A percentile compares a stretch with the other conserved stretches of the same genome.
Evolutionary conservation across 2,888 invertebrate species (phyloP).

Genomic region (Chymomyza procnemis): DNA sequence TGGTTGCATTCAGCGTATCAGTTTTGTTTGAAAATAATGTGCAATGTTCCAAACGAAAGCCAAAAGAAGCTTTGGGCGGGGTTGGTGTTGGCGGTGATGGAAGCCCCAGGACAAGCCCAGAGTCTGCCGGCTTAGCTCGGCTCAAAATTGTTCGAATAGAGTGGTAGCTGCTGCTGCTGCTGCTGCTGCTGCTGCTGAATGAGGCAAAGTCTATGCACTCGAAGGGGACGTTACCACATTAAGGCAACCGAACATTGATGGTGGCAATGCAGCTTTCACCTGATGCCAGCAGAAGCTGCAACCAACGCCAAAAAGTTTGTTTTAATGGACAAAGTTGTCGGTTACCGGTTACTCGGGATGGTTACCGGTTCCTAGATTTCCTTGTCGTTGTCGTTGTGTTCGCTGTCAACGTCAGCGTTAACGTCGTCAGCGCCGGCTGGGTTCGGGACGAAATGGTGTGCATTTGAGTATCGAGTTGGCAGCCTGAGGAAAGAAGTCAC

Average conservation of each 20-base stretch:
- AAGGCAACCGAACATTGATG: background rate
- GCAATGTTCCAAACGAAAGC: background rate
- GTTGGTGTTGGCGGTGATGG: background rate
- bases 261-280: slow-evolving; percentile 15
- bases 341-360: background rate
- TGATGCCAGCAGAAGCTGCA: slow-evolving; percentile 49
- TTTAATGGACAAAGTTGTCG: slow-evolving; percentile 67
- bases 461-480: slow-evolving; percentile 39
- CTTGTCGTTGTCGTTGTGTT: slow-evolving; percentile 1
- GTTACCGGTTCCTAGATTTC: background rate
- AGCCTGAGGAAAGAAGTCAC: background rate
- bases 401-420: slow-evolving; percentile 16
- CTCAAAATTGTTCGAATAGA: background rate
- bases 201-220: background rate
- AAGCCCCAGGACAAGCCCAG: background rate
- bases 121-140: background rate
- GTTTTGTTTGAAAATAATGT: slow-evolving; percentile 30
- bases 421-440: background rate
- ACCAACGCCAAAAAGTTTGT: slow-evolving; percentile 62
- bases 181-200: background rate
- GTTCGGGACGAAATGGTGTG: too few species aligned
- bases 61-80: background rate
- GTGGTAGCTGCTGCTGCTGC: background rate
- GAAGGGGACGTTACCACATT: background rate
- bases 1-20: slow-evolving; percentile 66